phyloP scores from a whole-genome alignment of 2,113 vertebrate genomes.

The Daboia siamensis region DNA sequence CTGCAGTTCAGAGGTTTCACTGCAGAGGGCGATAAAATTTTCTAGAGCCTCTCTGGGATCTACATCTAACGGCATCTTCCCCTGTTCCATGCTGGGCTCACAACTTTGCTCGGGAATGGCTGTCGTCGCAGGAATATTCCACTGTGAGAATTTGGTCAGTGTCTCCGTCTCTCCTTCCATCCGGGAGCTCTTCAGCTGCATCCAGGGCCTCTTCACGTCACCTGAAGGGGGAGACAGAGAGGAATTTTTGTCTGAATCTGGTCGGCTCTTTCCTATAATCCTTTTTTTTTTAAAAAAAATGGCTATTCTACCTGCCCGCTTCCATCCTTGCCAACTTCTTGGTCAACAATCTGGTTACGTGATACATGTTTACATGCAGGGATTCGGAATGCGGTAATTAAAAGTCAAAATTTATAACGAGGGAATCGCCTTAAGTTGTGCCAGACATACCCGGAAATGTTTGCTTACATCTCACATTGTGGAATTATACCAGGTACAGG shows the following conservation, averaged over 20 bases:
- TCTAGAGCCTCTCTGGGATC: background rate
- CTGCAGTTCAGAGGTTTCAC: background rate
- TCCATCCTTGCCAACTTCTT: background rate
- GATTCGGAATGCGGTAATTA: background rate
- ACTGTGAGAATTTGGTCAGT: background rate
- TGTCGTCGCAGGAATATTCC: background rate
- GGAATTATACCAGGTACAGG: background rate
- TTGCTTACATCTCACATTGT: background rate
- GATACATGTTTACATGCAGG: background rate
- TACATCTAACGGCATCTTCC: background rate
- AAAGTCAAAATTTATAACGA: background rate
- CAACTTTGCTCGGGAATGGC: background rate
- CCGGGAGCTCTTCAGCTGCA: background rate
- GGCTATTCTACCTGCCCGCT: background rate
- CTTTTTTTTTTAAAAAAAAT: background rate
- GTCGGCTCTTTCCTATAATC: background rate
- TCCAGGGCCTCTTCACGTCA: background rate
- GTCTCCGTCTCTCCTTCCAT: background rate
- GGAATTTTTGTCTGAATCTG: background rate
- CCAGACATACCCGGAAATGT: background rate
- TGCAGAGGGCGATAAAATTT: background rate
- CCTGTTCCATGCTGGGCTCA: background rate
- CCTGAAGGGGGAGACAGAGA: slow-evolving; percentile 9
- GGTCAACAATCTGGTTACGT: background rate
- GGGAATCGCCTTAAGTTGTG: background rate